Base-by-base conservation (phyloP, 2,797 vertebrate species). In the Acrocephalus scirpaceus region DNA sequence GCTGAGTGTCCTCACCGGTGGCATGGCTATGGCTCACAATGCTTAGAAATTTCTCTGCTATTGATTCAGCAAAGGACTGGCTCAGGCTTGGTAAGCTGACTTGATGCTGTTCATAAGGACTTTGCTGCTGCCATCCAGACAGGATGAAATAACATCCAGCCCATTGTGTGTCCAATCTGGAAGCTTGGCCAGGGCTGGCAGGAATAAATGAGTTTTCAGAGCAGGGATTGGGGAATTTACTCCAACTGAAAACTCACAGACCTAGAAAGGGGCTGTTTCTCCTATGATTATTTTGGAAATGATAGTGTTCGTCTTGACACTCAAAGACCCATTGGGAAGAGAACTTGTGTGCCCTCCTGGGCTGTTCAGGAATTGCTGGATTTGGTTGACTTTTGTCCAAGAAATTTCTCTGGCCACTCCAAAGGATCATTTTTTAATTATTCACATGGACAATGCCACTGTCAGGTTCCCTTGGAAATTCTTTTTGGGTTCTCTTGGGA, bases 101-200 rank as follows among this genome's bases (percentile, higher is more conserved):
- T 47, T 5, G 4, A 5, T 8, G 38, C 51, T 75, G 44, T 47
- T 81, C 21, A 0, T 20, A 32, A 85, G 58, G 44, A 65, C 40
- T 40, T 80, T 14, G 76, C 54, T 61, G 26, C 65, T 93, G 44
- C 44, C n/a, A 40, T 75, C 18, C 34, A 48, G 61, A 30, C 2
- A 45, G 54, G 72, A 42, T 29, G 26, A 75, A 80, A 38, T 45
- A 77, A n/a, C 34, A 60, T 45, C 36, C 67, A 74, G 27, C 30
- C 32, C 0, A 0, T 6, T 12, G n/a, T 0, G 0, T 7, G 27
- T 38, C 18, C 22, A 26, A 19, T 62, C 15, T 1, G 3, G 57
- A 69, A 67, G 17, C 42, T 11, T n/a, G 72, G 13, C 27, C 13
- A 8, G 4, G 11, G 16, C 12, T 64, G 54, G 38, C 32, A 77